A percentile compares a stretch with the other conserved stretches of the same genome.
Evolutionary conservation across 2,113 vertebrate genomes (phyloP).

Genomic region (Bucco capensis): DNA sequence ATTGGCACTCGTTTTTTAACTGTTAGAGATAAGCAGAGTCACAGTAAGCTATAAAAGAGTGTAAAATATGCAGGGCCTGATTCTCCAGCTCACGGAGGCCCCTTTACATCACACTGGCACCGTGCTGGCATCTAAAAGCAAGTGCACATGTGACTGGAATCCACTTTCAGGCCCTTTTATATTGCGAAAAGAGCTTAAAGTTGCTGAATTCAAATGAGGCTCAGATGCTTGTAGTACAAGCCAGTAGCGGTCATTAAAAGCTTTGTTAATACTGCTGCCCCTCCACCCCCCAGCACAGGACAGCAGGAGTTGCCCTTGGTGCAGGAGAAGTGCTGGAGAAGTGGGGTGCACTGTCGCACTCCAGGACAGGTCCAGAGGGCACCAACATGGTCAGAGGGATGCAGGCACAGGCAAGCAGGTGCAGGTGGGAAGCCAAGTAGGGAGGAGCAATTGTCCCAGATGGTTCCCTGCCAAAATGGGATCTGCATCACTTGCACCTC

Average conservation of each 20-base stretch:
- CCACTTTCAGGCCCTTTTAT: constrained; percentile 65
- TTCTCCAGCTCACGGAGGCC: constrained; percentile 53
- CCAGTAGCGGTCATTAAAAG: constrained; percentile 12
- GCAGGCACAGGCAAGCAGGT: rapidly evolving
- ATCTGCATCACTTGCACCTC: rapidly evolving
- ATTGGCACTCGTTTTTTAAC: constrained; percentile 62
- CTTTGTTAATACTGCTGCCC: background rate
- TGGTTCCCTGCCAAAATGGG: background rate
- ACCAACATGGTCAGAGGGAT: background rate
- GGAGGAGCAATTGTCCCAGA: background rate
- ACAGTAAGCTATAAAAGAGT: constrained; percentile 62
- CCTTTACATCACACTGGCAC: constrained; percentile 63
- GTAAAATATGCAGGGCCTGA: constrained; percentile 62
- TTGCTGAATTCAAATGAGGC: constrained; percentile 65
- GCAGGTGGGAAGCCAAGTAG: background rate
- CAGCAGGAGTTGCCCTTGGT: background rate
- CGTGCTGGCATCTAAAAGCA: constrained; percentile 47
- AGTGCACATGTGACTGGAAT: constrained; percentile 62
- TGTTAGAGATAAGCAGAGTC: constrained; percentile 63
- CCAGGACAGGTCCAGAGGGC: background rate
- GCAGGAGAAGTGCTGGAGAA: rapidly evolving
- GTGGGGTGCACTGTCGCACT: rapidly evolving
- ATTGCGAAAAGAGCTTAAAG: constrained; percentile 64
- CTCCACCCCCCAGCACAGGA: background rate
- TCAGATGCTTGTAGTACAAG: constrained; percentile 36